phyloP scores from a whole-genome alignment of 1,140 invertebrate genomes.

The Drosophila gunungcola region DNA sequence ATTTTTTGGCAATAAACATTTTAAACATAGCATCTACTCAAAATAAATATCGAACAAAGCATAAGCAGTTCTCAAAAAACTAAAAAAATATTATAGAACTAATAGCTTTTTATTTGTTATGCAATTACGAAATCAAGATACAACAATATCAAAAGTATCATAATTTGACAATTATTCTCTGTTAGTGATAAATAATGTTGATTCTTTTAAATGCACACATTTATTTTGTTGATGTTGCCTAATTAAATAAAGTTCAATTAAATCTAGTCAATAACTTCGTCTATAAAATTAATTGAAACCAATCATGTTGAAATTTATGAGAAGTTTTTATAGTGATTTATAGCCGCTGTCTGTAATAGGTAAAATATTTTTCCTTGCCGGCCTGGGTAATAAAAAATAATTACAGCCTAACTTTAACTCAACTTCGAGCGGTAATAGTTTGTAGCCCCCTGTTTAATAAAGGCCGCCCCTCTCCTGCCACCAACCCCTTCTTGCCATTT shows the following conservation, averaged over 20 bases:
- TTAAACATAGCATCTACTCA: no score
- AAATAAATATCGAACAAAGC: no score
- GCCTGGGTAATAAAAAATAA: slow-evolving; percentile 25
- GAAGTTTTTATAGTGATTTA: background rate
- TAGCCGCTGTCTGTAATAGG: background rate
- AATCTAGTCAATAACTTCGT: background rate
- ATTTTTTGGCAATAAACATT: no score
- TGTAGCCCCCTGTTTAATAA: slow-evolving; percentile 12
- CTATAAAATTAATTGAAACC: background rate
- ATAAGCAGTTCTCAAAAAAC: no score
- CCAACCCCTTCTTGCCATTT: background rate
- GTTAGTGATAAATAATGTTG: no score
- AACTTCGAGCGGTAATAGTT: slow-evolving; percentile 30
- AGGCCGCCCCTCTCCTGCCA: no score
- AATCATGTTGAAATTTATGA: background rate
- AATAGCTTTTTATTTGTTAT: background rate
- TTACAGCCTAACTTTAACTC: slow-evolving; percentile 36
- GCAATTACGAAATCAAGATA: background rate
- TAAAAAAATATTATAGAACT: background rate
- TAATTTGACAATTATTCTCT: no score
- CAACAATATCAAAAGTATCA: background rate
- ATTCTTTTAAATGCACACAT: no score
- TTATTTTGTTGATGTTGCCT: no score
- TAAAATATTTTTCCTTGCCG: slow-evolving; percentile 5
- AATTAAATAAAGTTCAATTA: background rate